These are phyloP conservation scores for Panagrolaimus sp. DNA, from an alignment of 1,140 invertebrate species.

Conservation along the genomic window DNA sequence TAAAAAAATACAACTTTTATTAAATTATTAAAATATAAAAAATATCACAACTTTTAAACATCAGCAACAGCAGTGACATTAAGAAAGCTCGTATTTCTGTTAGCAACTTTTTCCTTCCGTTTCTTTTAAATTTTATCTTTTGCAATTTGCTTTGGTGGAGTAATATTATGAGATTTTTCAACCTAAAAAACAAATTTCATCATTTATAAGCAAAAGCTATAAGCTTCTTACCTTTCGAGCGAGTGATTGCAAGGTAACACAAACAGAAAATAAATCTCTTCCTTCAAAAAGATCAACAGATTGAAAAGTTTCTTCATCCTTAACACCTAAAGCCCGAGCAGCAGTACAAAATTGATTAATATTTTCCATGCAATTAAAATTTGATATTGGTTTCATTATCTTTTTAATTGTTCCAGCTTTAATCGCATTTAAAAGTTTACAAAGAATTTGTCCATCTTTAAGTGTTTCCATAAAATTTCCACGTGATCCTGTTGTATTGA, in stretches of 20 bases:
- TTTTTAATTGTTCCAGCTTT: conserved; percentile 73
- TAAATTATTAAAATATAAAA: no score
- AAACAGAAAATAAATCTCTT: conserved; percentile 63
- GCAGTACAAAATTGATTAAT: conserved; percentile 85
- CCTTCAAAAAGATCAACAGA: conserved; percentile 27
- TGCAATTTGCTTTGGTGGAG: conserved; percentile 32
- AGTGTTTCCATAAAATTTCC: conserved; percentile 74
- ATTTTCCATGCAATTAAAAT: conserved; percentile 93
- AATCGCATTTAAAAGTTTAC: conserved; percentile 58
- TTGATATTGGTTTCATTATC: conserved; percentile 73
- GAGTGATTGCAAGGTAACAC: conserved; percentile 84
- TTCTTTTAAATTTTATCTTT: conserved; percentile 34
- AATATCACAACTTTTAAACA: no score
- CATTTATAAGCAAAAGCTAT: not conserved
- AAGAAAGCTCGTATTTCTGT: no score
- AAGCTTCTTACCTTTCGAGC: conserved; percentile 82
- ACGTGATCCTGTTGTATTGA: conserved; percentile 68
- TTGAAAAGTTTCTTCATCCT: conserved; percentile 73
- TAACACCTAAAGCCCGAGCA: conserved; percentile 83
- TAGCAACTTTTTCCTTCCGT: not conserved
- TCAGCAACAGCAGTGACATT: no score
- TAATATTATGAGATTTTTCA: conserved; percentile 37
- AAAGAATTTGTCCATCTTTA: conserved; percentile 50
- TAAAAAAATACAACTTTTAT: no score
- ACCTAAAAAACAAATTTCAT: conserved; percentile 21